Evolutionary conservation across 2,797 vertebrate species (phyloP), one percentile per base, ranked within the genome.

Genomic region (Muraenolepis orangiensis): DNA sequence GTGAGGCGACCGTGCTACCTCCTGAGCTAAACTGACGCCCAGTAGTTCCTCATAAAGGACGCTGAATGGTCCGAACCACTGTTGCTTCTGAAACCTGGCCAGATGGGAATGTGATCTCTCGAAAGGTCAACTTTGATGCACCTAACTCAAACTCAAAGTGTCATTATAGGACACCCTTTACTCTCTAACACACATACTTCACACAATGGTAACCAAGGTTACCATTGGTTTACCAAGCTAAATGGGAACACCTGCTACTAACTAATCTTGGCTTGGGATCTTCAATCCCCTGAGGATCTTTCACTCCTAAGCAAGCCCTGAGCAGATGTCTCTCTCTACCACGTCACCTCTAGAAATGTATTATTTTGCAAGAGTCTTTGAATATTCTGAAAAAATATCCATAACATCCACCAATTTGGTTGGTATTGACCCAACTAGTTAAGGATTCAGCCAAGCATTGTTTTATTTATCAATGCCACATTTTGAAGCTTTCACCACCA

Each of bases 281-380:
- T 61, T 11, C 72, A 82, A 78, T 81, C 82, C 74, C 77, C 70
- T 76, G 30, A 78, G 51, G 20, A 32, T 11, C 13, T 76, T 74
- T 78, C 30, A 34, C 36, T 77, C 78, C 68, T 70, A 12, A 46
- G 42, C 40, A 29, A 75, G 51, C 51, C 51, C 57, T 72, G 64
- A 83, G 6, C 79, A 84, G 75, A 77, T 85, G 70, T 73, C 11
- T 32, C 23, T n/a, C 28, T 64, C 57, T 26, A 26, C 57, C 3
- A 23, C 57, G 12, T 4, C 23, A 64, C 57, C 20, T 64, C 57
- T 26, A 12, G 0, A 64, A 64, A 26, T 26, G 51, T 6, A 18
- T n/a, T 23, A 18, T 6, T 57, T 57, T 3, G 16, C 51, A 20
- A 20, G 42, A 51, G 51, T 7, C 0, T 20, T n/a, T 51, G 46